These are phyloP conservation scores for Nerophis lumbriciformis DNA, from an alignment of 2,113 vertebrate genomes.

Conservation along the genomic window DNA sequence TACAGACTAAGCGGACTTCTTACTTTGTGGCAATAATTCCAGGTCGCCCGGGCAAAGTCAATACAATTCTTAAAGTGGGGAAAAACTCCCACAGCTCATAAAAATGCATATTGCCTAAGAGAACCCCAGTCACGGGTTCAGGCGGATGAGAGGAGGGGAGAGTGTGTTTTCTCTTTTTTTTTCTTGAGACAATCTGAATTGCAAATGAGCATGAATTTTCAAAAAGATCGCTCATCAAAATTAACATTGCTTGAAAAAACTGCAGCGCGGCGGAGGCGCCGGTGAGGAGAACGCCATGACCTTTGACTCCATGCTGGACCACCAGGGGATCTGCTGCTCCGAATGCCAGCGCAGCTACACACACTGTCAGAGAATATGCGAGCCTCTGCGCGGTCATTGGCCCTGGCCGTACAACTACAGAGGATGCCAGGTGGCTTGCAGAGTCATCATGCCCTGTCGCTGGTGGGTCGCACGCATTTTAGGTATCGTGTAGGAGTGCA, in stretches of 20 bases:
- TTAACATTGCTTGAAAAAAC: slow-evolving; percentile 33
- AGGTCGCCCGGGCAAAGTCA: slow-evolving; percentile 37
- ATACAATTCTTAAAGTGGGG: slow-evolving; percentile 27
- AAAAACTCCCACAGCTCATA: slow-evolving; percentile 43
- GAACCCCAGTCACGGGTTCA: slow-evolving; percentile 24
- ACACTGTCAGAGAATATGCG: slow-evolving; percentile 88
- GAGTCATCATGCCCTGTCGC: slow-evolving; percentile 89
- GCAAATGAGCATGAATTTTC: slow-evolving; percentile 36
- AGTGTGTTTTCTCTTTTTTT: slow-evolving; percentile 13
- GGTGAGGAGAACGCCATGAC: slow-evolving; percentile 76
- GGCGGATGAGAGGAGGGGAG: slow-evolving; percentile 14
- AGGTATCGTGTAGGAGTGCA: slow-evolving; percentile 75
- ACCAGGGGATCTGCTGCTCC: slow-evolving; percentile 86
- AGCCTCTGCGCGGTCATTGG: slow-evolving; percentile 81
- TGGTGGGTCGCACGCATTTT: slow-evolving; percentile 95
- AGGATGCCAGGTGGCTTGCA: slow-evolving; percentile 85
- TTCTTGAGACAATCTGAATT: slow-evolving; percentile 40
- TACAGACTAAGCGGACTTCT: slow-evolving; percentile 6
- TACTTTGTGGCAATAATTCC: slow-evolving; percentile 23
- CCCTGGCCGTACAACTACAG: slow-evolving; percentile 88
- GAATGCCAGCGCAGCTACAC: slow-evolving; percentile 87
- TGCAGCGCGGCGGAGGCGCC: slow-evolving; percentile 69
- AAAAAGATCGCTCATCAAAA: slow-evolving; percentile 22
- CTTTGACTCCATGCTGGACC: slow-evolving; percentile 92
- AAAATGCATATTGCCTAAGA: slow-evolving; percentile 45